These are phyloP conservation scores for Decapterus maruadsi DNA, from an alignment of 2,797 vertebrate species.

Conservation along the genomic window DNA sequence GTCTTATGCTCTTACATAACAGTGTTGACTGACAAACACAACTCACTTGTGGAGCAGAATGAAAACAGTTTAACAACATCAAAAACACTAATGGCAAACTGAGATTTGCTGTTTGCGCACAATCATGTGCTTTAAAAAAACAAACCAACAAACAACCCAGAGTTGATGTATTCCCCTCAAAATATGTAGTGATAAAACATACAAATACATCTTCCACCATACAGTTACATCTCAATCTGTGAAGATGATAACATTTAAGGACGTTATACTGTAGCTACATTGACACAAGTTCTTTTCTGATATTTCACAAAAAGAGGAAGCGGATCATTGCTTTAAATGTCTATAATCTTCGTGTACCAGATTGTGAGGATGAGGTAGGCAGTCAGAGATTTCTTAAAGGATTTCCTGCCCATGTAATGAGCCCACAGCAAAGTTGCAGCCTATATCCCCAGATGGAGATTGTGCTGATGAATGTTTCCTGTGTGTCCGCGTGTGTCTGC, in stretches of 20 bases:
- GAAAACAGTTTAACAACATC: constrained; percentile 32
- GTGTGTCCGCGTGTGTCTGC: constrained; percentile 37
- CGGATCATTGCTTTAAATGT: constrained; percentile 10
- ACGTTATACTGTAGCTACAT: too few relatives aligned
- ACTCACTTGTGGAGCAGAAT: constrained; percentile 30
- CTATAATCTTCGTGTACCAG: constrained; percentile 10
- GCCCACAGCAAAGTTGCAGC: constrained; percentile 41
- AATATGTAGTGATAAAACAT: neutral
- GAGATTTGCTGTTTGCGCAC: constrained; percentile 12
- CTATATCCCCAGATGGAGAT: constrained; percentile 71
- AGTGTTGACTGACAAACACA: constrained; percentile 51
- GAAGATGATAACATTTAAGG: constrained; percentile 1
- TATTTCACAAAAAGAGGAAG: constrained; percentile 37
- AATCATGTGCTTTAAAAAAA: constrained; percentile 10
- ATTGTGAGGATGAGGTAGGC: constrained; percentile 43
- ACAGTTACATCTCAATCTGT: neutral
- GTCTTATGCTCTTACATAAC: constrained; percentile 65
- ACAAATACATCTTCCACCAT: neutral
- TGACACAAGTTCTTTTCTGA: neutral
- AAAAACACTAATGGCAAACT: constrained; percentile 11
- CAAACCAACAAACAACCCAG: neutral
- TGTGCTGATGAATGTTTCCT: constrained; percentile 69
- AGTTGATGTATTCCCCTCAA: neutral
- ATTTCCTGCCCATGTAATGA: constrained; percentile 54
- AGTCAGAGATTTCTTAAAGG: constrained; percentile 55